Percentiles rank a stretch among this genome's conserved stretches.
Conservation (phyloP, 2,888 invertebrate genomes). For the Oxystoma pomonae region DNA sequence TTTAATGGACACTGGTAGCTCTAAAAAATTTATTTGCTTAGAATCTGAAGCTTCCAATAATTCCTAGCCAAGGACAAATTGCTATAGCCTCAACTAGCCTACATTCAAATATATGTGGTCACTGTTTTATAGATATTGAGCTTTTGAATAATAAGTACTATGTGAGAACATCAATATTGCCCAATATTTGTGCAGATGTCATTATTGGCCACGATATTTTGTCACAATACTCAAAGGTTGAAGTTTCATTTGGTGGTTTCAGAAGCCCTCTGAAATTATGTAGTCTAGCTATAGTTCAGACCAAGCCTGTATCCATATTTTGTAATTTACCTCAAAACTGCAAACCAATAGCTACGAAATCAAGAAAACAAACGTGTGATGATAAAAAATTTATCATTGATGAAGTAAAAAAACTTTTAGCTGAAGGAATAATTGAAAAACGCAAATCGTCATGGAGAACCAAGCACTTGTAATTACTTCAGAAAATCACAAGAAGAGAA, state of each 20-base stretch:
- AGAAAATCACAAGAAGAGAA: conserved; percentile 23
- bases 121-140: conserved; percentile 1
- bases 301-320: too few relatives aligned
- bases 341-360: conserved; percentile 9
- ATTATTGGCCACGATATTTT: conserved; percentile 4
- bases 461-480: conserved; percentile 26
- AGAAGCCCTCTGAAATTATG: conserved; percentile 5
- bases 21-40: too few relatives aligned
- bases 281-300: conserved; percentile 7
- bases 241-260: not conserved
- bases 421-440: conserved; percentile 13
- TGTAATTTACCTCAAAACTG: conserved; percentile 5
- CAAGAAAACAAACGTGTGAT: conserved; percentile 6
- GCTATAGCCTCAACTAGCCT: too few relatives aligned
- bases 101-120: conserved; percentile 3
- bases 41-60: too few relatives aligned
- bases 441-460: conserved; percentile 13
- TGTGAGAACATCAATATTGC: conserved; percentile 4
- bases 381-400: conserved; percentile 9
- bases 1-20: too few relatives aligned
- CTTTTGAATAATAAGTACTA: not conserved
- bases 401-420: conserved; percentile 8
- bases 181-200: not conserved
- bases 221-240: conserved; percentile 1
- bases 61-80: too few relatives aligned